Evolutionary conservation across 2,113 vertebrate genomes (phyloP), one percentile per base, ranked within the genome.

Genomic region (Mesoclemmys tuberculata): DNA sequence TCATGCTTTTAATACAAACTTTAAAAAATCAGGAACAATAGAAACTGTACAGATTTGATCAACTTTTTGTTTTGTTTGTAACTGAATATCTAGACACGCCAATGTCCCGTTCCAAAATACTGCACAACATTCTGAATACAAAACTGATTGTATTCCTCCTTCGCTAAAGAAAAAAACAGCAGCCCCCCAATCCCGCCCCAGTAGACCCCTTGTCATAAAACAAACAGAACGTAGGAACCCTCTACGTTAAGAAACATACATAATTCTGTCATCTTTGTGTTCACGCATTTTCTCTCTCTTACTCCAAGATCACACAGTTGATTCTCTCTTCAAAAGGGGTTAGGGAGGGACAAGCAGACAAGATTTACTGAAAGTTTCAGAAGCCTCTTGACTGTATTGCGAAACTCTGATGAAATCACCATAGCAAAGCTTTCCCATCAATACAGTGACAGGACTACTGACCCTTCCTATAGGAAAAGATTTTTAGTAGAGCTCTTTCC

Each of bases 1-100:
- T 98, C 98, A 99, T 99, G 98, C 98, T 99, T 99, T 99, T 99
- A 99, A 99, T 99, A 98, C 98, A 99, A 99, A 99, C 98, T 98
- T 98, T 98, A 99, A 99, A 99, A 99, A 98, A 98, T 98, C 98
- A 98, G 98, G 98, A 98, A 98, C 98, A 98, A 98, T 99, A 99
- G 98, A 99, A 99, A 99, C 98, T 99, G 98, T 99, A 99, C 98
- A 99, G 98, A 98, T 98, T 98, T 98, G 98, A 98, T 98, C 98
- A 98, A 98, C 97, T 98, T 95, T 91, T 97, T 97, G 85, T 94
- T 97, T 95, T 96, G 94, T 98, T 98, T 98, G 98, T 98, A 98
- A 98, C 98, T 98, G 98, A 98, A 98, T 98, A 97, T 98, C 98
- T 98, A 98, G 97, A 98, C 98, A 98, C 97, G 97, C 98, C 97